These are phyloP conservation scores for Ochotona curzoniae DNA, from an alignment of 2,113 vertebrate species.

Conservation along the genomic window DNA sequence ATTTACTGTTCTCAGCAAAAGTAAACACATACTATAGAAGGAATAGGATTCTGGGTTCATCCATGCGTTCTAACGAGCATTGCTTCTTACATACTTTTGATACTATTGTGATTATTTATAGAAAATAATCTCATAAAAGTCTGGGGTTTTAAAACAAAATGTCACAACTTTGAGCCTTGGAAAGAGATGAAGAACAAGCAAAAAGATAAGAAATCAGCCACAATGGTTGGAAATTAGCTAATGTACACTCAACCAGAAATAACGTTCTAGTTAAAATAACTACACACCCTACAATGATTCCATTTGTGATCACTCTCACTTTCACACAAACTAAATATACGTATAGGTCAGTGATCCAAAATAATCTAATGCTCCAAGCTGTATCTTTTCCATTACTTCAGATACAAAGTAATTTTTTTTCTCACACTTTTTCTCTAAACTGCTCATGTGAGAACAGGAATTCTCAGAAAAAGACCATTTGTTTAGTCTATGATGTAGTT, in stretches of 20 bases:
- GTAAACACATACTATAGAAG: neutral
- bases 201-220: neutral
- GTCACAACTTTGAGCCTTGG: neutral
- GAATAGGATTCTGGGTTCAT: neutral
- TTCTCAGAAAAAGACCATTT: slow-evolving; percentile 65
- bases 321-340: neutral
- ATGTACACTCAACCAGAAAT: slow-evolving; percentile 43
- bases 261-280: slow-evolving; percentile 37
- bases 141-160: slow-evolving; percentile 5
- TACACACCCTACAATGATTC: neutral
- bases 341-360: neutral
- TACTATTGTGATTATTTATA: neutral
- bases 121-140: slow-evolving; percentile 37
- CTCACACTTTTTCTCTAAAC: slow-evolving; percentile 57
- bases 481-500: slow-evolving; percentile 70
- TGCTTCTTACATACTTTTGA: neutral
- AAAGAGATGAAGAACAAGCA: slow-evolving; percentile 4
- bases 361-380: neutral
- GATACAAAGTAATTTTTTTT: slow-evolving; percentile 52
- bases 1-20: slow-evolving; percentile 15
- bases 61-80: neutral
- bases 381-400: slow-evolving; percentile 51
- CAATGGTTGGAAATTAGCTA: slow-evolving; percentile 27
- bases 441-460: slow-evolving; percentile 67
- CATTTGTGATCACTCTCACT: neutral